Percentiles rank a stretch among this genome's conserved stretches.
phyloP scores from a whole-genome alignment of 1,140 invertebrate species.

The Acromyrmex echinatior region DNA sequence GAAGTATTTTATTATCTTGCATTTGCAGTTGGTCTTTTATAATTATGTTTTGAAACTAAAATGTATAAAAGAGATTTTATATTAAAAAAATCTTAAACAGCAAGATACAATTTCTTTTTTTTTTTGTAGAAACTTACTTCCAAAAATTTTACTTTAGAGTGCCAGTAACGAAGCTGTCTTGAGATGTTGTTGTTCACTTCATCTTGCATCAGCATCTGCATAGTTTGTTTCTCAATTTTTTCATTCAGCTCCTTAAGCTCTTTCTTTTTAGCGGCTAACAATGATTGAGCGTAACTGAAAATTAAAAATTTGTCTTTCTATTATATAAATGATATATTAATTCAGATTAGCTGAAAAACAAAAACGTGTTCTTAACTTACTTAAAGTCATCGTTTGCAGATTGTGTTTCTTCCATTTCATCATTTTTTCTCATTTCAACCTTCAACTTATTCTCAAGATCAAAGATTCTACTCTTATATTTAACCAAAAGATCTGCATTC shows the following conservation, averaged over 20 bases:
- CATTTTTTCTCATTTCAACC: conserved; percentile 71
- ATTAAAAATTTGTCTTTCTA: conserved; percentile 16
- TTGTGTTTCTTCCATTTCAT: conserved; percentile 55
- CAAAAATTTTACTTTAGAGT: conserved; percentile 69
- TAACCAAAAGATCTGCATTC: conserved; percentile 73
- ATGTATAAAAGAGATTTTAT: background rate
- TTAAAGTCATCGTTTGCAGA: conserved; percentile 35
- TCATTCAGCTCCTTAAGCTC: conserved; percentile 76
- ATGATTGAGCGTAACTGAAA: conserved; percentile 78
- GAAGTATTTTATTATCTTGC: conserved; percentile 8
- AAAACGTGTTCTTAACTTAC: conserved; percentile 48
- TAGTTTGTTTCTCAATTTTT: conserved; percentile 78
- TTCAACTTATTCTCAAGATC: conserved; percentile 79
- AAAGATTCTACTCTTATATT: conserved; percentile 76
- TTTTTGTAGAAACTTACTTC: conserved; percentile 67
- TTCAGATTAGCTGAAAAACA: conserved; percentile 6
- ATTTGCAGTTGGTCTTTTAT: conserved; percentile 59
- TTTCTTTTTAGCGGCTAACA: conserved; percentile 77
- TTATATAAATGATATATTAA: conserved; percentile 30
- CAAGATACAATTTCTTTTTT: background rate
- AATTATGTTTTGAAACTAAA: conserved; percentile 57
- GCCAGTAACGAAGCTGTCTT: conserved; percentile 79
- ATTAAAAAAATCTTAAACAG: background rate
- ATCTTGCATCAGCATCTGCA: conserved; percentile 76
- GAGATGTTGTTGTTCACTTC: conserved; percentile 74